phyloP scores from a whole-genome alignment of 2,888 invertebrate species.

The Xylocampa areola region DNA sequence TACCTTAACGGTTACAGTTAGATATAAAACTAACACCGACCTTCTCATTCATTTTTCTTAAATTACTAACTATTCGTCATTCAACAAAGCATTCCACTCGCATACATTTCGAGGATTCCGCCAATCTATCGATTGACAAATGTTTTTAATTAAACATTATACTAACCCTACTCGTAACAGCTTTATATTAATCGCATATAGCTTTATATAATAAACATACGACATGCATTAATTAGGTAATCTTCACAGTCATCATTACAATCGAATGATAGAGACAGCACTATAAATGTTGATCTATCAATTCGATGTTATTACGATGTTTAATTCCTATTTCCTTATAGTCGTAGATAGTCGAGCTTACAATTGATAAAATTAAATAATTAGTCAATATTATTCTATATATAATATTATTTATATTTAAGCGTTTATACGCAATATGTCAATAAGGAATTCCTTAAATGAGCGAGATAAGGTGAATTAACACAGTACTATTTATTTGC shows the following conservation, averaged over 20 bases:
- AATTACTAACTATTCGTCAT: constrained; percentile 8
- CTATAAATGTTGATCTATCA: constrained; percentile 28
- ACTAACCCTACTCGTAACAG: constrained; percentile 16
- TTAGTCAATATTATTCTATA: not conserved
- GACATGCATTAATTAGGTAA: constrained; percentile 39
- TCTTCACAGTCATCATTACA: constrained; percentile 20
- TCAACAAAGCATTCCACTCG: constrained; percentile 53
- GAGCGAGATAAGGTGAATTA: not conserved
- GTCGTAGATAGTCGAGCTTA: constrained; percentile 3
- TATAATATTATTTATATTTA: too few relatives aligned
- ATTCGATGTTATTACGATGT: constrained; percentile 12
- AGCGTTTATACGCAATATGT: constrained; percentile 7
- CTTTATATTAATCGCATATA: constrained; percentile 21
- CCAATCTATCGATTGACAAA: constrained; percentile 39
- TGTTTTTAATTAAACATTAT: constrained; percentile 33
- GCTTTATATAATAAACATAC: constrained; percentile 12
- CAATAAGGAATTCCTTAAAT: not conserved
- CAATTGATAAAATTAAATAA: not conserved
- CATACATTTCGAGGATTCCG: constrained; percentile 63
- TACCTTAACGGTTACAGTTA: too few relatives aligned
- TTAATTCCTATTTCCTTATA: constrained; percentile 22
- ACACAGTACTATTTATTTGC: too few relatives aligned
- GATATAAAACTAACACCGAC: too few relatives aligned
- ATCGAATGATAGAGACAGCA: constrained; percentile 42
- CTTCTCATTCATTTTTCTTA: too few relatives aligned